phyloP scores from a whole-genome alignment of 2,113 vertebrate genomes.

The Grammomys surdaster region DNA sequence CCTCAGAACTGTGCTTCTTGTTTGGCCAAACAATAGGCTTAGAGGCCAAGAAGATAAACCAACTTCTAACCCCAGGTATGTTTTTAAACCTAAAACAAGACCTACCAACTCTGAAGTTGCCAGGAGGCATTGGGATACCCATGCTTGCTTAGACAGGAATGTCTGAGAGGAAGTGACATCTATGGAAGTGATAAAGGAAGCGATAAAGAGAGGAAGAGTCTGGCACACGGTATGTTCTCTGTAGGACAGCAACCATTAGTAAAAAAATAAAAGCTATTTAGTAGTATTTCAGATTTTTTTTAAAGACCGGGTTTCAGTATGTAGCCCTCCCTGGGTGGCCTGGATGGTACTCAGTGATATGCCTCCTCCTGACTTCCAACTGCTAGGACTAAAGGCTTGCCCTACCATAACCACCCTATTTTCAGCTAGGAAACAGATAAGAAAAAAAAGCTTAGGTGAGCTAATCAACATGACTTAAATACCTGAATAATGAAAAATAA shows the following conservation, averaged over 20 bases:
- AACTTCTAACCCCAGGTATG: neutral
- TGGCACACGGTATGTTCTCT: neutral
- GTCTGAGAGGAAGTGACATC: neutral
- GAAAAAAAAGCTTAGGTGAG: neutral
- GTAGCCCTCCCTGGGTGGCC: neutral
- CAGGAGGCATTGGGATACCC: neutral
- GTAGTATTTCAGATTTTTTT: constrained; percentile 45
- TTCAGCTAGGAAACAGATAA: constrained; percentile 31
- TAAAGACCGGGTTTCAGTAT: neutral
- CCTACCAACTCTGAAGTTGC: neutral
- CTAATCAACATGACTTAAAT: neutral
- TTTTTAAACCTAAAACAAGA: constrained; percentile 24
- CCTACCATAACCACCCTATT: neutral
- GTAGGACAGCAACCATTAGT: neutral
- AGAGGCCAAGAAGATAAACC: neutral
- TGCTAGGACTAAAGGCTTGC: neutral
- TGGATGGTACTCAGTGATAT: neutral
- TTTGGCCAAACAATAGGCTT: constrained; percentile 9
- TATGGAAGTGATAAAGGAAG: neutral
- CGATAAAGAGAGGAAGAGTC: neutral
- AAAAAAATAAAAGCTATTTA: constrained; percentile 37
- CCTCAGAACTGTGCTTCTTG: neutral
- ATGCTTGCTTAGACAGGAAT: neutral
- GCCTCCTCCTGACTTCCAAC: neutral
- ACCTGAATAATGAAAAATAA: neutral